phyloP scores from a whole-genome alignment of 1,140 invertebrate species.

The Rhagoletis pomonella region DNA sequence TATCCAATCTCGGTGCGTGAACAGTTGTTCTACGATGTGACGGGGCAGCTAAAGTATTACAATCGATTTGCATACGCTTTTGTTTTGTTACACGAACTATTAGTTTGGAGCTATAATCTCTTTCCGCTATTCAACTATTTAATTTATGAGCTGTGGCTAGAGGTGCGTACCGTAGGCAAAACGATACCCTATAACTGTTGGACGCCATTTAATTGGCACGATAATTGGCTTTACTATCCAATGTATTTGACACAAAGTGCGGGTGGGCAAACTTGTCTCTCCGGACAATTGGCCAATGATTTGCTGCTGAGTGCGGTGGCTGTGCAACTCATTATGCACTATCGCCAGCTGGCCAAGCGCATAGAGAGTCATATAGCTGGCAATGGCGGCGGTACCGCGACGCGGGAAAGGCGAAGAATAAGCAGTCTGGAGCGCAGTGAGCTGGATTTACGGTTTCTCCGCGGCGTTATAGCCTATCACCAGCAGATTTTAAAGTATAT shows the following conservation, averaged over 20 bases:
- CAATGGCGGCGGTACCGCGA: background rate
- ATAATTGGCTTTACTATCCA: conserved; percentile 63
- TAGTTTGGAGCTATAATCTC: conserved; percentile 69
- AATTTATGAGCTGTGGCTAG: conserved; percentile 64
- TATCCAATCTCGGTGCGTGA: conserved; percentile 59
- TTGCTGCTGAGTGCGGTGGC: conserved; percentile 65
- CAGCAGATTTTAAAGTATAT: conserved; percentile 60
- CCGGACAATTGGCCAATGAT: conserved; percentile 65
- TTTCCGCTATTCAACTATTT: conserved; percentile 65
- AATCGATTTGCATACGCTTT: conserved; percentile 62
- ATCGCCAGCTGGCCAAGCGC: conserved; percentile 56
- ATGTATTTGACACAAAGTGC: conserved; percentile 64
- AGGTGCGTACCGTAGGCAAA: conserved; percentile 57
- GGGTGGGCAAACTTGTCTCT: conserved; percentile 63
- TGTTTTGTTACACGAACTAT: conserved; percentile 62
- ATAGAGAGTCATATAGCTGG: conserved; percentile 60
- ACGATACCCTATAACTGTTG: conserved; percentile 67
- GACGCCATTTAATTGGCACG: conserved; percentile 67
- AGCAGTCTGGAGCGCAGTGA: background rate
- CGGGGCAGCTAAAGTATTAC: conserved; percentile 55
- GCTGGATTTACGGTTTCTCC: conserved; percentile 62
- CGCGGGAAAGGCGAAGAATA: background rate
- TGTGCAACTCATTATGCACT: conserved; percentile 68
- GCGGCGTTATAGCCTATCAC: conserved; percentile 61
- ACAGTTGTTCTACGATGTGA: conserved; percentile 55